phyloP scores from a whole-genome alignment of 2,888 invertebrate genomes.

The Leptarthrus brevirostris region DNA sequence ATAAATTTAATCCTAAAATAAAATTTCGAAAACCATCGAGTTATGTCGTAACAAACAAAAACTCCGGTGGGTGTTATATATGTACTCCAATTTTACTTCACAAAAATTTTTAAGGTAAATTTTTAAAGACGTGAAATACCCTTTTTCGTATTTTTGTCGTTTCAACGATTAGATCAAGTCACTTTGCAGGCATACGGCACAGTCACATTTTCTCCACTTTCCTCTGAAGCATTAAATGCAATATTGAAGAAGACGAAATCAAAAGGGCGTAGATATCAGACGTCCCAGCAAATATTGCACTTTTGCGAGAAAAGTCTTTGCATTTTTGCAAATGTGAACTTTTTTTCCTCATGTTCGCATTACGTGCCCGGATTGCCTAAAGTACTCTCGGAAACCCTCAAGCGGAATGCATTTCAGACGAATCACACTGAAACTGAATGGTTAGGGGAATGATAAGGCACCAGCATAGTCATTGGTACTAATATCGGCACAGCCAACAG shows the following conservation, averaged over 20 bases:
- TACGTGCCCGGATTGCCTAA: slow-evolving; percentile 19
- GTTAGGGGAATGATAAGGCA: slow-evolving; percentile 6
- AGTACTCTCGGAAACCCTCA: slow-evolving; percentile 13
- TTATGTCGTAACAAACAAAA: too few species aligned
- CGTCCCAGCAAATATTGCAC: slow-evolving; percentile 28
- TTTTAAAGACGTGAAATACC: too few species aligned
- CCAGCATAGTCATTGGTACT: not conserved
- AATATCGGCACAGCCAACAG: not conserved
- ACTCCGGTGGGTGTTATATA: too few species aligned
- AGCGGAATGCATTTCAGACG: slow-evolving; percentile 15
- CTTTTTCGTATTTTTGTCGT: too few species aligned
- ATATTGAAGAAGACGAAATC: not conserved
- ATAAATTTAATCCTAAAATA: too few species aligned
- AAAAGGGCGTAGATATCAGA: slow-evolving; percentile 3
- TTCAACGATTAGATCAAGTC: too few species aligned
- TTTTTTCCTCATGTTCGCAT: not conserved
- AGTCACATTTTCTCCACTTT: not conserved
- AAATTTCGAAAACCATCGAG: too few species aligned
- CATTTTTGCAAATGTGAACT: slow-evolving; percentile 29
- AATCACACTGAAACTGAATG: slow-evolving; percentile 6
- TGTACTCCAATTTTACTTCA: too few species aligned
- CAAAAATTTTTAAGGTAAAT: too few species aligned
- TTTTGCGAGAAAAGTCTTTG: slow-evolving; percentile 16
- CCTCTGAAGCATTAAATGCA: not conserved
- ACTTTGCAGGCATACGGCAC: too few species aligned